These are phyloP conservation scores for Drosophila buzzatii DNA, from an alignment of 2,888 invertebrate genomes.

Conservation along the genomic window DNA sequence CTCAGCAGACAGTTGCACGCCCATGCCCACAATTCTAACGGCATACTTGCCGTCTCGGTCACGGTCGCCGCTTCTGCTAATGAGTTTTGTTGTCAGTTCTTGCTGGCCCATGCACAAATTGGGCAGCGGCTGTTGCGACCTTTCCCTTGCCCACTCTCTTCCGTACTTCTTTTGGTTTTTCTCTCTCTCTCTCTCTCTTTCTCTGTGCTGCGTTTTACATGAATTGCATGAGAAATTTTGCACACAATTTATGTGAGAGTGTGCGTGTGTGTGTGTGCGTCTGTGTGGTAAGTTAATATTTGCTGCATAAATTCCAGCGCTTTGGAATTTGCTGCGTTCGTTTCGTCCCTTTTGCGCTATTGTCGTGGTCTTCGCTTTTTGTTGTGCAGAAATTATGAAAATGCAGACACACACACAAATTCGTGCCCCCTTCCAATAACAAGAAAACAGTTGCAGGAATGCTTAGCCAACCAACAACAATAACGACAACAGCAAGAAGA, in stretches of 20 bases:
- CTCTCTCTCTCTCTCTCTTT: neutral
- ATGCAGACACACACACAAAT: constrained; percentile 39
- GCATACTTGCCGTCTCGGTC: constrained; percentile 58
- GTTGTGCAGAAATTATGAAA: constrained; percentile 71
- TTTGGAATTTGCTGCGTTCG: constrained; percentile 68
- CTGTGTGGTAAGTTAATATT: constrained; percentile 75
- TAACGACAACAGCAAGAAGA: neutral
- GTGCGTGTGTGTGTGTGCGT: constrained; percentile 31
- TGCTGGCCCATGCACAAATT: constrained; percentile 68
- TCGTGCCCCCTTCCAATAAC: constrained; percentile 15
- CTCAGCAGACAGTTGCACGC: constrained; percentile 20
- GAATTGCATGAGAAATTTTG: constrained; percentile 56
- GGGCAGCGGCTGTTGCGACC: constrained; percentile 50
- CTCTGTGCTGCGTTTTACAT: constrained; percentile 43
- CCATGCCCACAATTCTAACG: constrained; percentile 59
- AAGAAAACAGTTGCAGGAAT: constrained; percentile 24
- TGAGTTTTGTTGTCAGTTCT: constrained; percentile 80
- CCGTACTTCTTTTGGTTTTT: constrained; percentile 3
- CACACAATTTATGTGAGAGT: constrained; percentile 41
- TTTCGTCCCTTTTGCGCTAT: constrained; percentile 56
- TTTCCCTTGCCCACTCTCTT: constrained; percentile 1
- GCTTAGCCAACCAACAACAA: neutral
- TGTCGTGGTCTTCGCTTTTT: constrained; percentile 50
- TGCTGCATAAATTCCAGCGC: constrained; percentile 75
- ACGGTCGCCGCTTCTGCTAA: constrained; percentile 77